These are phyloP conservation scores for Chiridota heheva DNA, from an alignment of 35 echinoderm and acorn worm genomes.

Conservation along the genomic window DNA sequence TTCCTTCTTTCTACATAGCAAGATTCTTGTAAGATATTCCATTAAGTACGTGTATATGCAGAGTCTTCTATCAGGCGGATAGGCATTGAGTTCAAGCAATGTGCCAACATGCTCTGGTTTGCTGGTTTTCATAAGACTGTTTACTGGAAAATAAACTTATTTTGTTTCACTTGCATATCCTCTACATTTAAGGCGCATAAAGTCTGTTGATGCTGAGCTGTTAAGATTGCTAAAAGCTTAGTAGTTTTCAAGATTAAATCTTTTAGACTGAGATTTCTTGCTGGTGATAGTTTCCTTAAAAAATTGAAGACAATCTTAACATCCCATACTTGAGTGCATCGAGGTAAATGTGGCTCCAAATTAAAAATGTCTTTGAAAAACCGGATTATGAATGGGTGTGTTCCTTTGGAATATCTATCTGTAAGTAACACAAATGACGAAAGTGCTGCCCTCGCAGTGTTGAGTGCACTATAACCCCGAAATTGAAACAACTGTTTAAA, in stretches of 20 bases:
- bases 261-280: constrained; percentile 24
- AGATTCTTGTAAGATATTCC: constrained; percentile 22
- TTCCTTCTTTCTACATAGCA: constrained; percentile 5
- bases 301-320: constrained; percentile 53
- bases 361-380: constrained; percentile 55
- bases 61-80: constrained; percentile 19
- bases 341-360: constrained; percentile 20
- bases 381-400: constrained; percentile 23
- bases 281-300: constrained; percentile 42
- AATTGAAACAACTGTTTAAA: constrained; percentile 22
- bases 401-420: constrained; percentile 21
- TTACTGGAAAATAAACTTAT: constrained; percentile 11
- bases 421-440: constrained; percentile 7
- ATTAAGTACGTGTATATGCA: constrained; percentile 3
- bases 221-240: constrained; percentile 52
- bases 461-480: constrained; percentile 16
- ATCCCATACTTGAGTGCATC: constrained; percentile 64
- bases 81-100: constrained; percentile 33
- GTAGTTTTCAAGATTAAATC: constrained; percentile 46
- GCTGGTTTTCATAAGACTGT: constrained; percentile 17
- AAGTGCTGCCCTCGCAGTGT: constrained; percentile 50
- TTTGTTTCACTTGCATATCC: constrained; percentile 11
- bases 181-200: constrained; percentile 32
- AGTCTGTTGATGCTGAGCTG: constrained; percentile 49
- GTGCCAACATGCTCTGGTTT: constrained; percentile 1